Evolutionary conservation across 2,797 vertebrate genomes (phyloP).

Genomic region (Novumbra hubbsi): DNA sequence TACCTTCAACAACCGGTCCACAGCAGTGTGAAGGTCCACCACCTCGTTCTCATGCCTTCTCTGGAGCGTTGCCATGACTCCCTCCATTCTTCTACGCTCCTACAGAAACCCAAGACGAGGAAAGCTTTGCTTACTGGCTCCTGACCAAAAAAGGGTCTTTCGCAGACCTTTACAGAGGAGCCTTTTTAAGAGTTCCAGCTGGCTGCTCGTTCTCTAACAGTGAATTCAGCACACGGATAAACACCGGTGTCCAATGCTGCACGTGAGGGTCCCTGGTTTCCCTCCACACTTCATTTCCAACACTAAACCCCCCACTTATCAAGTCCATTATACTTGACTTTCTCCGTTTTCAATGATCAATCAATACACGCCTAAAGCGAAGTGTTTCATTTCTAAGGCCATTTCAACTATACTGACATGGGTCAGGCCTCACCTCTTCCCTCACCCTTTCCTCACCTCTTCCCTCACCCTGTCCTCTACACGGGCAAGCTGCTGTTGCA

Average conservation of each 20-base stretch:
- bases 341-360: background rate
- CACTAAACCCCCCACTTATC: background rate
- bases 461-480: conserved; percentile 66
- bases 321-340: background rate
- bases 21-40: conserved; percentile 62
- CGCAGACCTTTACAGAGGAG: conserved; percentile 54
- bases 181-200: conserved; percentile 58
- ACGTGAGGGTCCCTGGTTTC: background rate
- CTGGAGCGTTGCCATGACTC: conserved; percentile 56
- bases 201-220: conserved; percentile 13
- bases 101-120: conserved; percentile 43
- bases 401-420: background rate
- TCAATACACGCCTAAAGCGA: background rate
- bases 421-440: background rate
- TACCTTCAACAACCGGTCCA: conserved; percentile 68
- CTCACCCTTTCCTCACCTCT: conserved; percentile 73
- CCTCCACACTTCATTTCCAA: background rate
- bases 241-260: conserved; percentile 14
- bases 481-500: conserved; percentile 66
- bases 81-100: conserved; percentile 69
- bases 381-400: background rate
- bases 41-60: conserved; percentile 68
- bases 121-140: conserved; percentile 14
- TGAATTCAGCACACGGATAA: conserved; percentile 38
- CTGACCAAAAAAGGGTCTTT: conserved; percentile 55